Evolutionary conservation across 2,888 invertebrate species (phyloP), one percentile per base, ranked within the genome.

Genomic region (Platycheirus rosarum): DNA sequence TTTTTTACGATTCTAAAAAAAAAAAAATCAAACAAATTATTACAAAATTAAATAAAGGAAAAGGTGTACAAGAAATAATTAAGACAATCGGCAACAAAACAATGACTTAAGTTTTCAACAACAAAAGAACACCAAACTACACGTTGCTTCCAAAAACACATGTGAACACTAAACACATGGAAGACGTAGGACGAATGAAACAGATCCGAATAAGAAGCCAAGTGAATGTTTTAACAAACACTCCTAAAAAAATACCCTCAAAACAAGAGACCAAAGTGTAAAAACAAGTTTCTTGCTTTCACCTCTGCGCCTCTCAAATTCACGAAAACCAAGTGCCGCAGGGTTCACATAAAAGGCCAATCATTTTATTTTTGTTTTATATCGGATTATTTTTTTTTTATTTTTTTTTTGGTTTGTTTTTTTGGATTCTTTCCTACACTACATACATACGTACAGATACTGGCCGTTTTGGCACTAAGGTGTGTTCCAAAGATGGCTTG

Each of bases 261-360:
- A 44, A 65, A 68, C 73, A 60, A 63, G 55, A 79, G 63, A 68
- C 44, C 32, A 63, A 44, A 71, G 68, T 57, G 66, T 35, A 55
- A 68, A 35, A 74, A 79, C 68, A 74, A 68, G 79, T 79, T 74
- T 80, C 53, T 32, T 37, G 14, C 44, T 23, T 44, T 26, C n/a
- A 42, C 60, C 60, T 60, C 60, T 32, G 29, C 13, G 3, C 23
- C n/a, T 4, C 51, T 16, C 14, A 40, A 23, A 20, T 48, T 60
- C 63, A n/a, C 46, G 35, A 48, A 71, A 82, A 60, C 29, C 44
- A 60, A 82, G 76, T 82, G 82, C 76, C 82, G 55, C 76, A 82
- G 77, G 77, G 82, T 82, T 82, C 71, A 70, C 71, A 73, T 57
- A 63, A 82, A 71, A 82, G 82, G 68, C 82, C 82, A 82, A 68